Percentiles rank a stretch among this genome's conserved stretches.
phyloP scores from a whole-genome alignment of 2,888 invertebrate species.

The Drosophila hawaiiensis region DNA sequence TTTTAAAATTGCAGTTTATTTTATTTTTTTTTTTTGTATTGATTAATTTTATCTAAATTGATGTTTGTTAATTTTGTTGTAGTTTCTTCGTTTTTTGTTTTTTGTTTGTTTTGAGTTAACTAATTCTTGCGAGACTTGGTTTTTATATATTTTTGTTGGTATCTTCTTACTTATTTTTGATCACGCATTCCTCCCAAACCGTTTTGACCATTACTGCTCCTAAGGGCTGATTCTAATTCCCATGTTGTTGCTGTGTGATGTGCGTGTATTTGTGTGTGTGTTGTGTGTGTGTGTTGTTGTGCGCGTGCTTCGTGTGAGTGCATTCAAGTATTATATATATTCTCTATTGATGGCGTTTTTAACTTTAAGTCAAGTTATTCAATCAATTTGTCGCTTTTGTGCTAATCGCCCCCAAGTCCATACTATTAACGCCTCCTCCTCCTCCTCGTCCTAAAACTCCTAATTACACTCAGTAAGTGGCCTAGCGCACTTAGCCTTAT shows the following conservation, averaged over 20 bases:
- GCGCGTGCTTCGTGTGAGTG: constrained; percentile 45
- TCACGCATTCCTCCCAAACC: constrained; percentile 85
- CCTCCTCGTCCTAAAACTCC: constrained; percentile 20
- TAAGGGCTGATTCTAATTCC: constrained; percentile 54
- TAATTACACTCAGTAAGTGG: constrained; percentile 42
- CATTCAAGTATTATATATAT: constrained; percentile 56
- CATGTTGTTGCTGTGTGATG: constrained; percentile 36
- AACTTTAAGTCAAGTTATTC: constrained; percentile 62
- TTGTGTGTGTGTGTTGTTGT: constrained; percentile 32
- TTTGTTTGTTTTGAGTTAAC: constrained; percentile 34
- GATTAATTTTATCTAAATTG: constrained; percentile 63
- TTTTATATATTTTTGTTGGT: constrained; percentile 13
- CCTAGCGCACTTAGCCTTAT: constrained; percentile 29
- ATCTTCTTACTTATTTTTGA: constrained; percentile 63
- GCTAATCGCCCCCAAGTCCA: constrained; percentile 5
- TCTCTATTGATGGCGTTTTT: constrained; percentile 36
- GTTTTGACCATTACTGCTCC: constrained; percentile 73
- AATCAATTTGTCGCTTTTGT: constrained; percentile 27
- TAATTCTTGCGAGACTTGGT: constrained; percentile 17
- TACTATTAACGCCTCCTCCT: constrained; percentile 8
- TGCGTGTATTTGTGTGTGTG: constrained; percentile 27
- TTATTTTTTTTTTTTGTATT: constrained; percentile 30
- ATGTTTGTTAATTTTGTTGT: constrained; percentile 36
- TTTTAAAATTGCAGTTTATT: constrained; percentile 41
- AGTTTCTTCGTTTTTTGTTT: neutral